Percentiles rank a stretch among this genome's conserved stretches.
phyloP scores from a whole-genome alignment of 2,888 invertebrate genomes.

The Agonopterix heracliana region DNA sequence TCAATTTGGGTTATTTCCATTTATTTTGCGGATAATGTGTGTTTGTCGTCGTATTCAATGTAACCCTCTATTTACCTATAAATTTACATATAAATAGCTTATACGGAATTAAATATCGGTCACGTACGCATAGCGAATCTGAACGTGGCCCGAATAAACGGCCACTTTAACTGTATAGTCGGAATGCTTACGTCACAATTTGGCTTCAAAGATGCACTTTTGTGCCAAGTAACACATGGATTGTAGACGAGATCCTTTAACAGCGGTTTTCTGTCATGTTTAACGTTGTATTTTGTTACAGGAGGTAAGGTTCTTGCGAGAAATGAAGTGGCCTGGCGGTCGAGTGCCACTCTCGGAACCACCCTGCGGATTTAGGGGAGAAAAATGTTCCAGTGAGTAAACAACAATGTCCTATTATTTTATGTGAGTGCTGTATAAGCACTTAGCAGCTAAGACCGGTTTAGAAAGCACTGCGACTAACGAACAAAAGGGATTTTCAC shows the following conservation, averaged over 20 bases:
- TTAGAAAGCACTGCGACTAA: not conserved
- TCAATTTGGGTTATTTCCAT: too few species aligned
- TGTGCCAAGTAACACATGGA: constrained; percentile 41
- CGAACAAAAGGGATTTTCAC: constrained; percentile 16
- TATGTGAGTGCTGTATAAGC: too few species aligned
- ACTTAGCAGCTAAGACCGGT: not conserved
- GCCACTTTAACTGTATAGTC: constrained; percentile 35
- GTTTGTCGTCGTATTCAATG: too few species aligned
- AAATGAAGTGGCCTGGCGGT: constrained; percentile 87
- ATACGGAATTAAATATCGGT: constrained; percentile 26
- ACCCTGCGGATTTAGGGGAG: constrained; percentile 91
- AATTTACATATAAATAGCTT: constrained; percentile 20
- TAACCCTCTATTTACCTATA: constrained; percentile 8
- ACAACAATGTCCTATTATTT: constrained; percentile 1
- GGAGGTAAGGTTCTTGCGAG: constrained; percentile 83
- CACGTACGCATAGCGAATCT: constrained; percentile 38
- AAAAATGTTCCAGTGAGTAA: constrained; percentile 92
- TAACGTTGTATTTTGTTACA: constrained; percentile 40
- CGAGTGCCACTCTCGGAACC: constrained; percentile 90
- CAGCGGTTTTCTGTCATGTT: not conserved
- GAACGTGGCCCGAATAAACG: constrained; percentile 43
- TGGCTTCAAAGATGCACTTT: constrained; percentile 45
- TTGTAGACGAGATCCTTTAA: constrained; percentile 14
- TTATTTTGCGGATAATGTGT: too few species aligned
- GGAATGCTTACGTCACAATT: constrained; percentile 44